Evolutionary conservation across 1,140 invertebrate species (phyloP).

Genomic region (Ctenoplectra terminalis): DNA sequence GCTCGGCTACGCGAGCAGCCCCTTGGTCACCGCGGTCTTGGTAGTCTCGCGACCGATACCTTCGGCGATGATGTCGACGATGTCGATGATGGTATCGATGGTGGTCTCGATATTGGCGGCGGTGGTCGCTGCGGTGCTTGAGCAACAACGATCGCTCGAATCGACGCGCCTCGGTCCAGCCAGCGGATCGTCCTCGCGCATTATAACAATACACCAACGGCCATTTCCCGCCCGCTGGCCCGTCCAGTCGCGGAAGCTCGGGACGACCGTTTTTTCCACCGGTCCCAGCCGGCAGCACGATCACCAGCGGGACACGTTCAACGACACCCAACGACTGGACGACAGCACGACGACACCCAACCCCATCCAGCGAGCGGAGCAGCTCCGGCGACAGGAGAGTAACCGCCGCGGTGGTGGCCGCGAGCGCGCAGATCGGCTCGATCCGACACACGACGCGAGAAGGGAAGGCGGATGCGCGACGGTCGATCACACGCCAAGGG

Average conservation of each 20-base stretch:
- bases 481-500: constrained; percentile 47
- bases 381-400: constrained; percentile 4
- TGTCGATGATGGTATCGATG: neutral
- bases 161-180: constrained; percentile 29
- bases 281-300: neutral
- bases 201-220: constrained; percentile 37
- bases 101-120: neutral
- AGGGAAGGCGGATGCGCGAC: constrained; percentile 47
- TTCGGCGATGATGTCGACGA: neutral
- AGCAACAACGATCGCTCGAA: constrained; percentile 11
- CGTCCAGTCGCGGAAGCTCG: neutral
- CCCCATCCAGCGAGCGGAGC: constrained; percentile 43
- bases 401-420: constrained; percentile 31
- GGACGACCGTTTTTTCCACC: neutral
- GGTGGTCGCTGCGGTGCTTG: neutral
- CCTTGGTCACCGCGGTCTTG: constrained; percentile 5
- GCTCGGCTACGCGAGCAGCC: constrained; percentile 25
- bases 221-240: constrained; percentile 29
- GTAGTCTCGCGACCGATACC: neutral
- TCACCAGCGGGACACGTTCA: constrained; percentile 6
- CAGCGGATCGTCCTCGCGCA: constrained; percentile 25
- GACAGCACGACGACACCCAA: constrained; percentile 29
- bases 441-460: constrained; percentile 24
- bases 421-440: constrained; percentile 58
- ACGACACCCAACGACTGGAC: constrained; percentile 1